Evolutionary conservation across 2,113 vertebrate species (phyloP).

Genomic region (Apteryx owenii): DNA sequence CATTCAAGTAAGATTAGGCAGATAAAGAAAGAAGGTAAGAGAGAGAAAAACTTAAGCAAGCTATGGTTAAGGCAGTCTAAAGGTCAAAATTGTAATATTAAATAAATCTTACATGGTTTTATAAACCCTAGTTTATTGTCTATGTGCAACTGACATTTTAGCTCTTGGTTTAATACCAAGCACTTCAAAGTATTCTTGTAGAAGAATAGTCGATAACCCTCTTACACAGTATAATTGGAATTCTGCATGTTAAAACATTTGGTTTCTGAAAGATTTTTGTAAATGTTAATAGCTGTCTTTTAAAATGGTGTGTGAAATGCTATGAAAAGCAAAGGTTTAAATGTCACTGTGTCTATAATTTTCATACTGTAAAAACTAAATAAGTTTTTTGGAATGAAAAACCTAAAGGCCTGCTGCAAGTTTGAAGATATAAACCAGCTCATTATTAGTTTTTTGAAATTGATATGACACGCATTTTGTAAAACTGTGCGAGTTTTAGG

Average conservation of each 20-base stretch:
- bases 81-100: constrained; percentile 85
- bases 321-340: constrained; percentile 86
- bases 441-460: constrained; percentile 64
- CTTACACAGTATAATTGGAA: constrained; percentile 84
- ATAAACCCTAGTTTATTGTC: constrained; percentile 86
- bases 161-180: constrained; percentile 82
- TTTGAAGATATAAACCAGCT: constrained; percentile 66
- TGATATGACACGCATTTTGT: constrained; percentile 55
- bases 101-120: constrained; percentile 83
- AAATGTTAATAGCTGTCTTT: constrained; percentile 87
- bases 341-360: constrained; percentile 83
- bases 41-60: constrained; percentile 63
- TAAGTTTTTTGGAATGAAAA: constrained; percentile 71
- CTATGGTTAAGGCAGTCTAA: constrained; percentile 72
- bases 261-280: constrained; percentile 84
- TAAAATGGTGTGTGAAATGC: constrained; percentile 83
- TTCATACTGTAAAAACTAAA: constrained; percentile 79
- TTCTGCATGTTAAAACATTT: constrained; percentile 83
- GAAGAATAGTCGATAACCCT: constrained; percentile 81
- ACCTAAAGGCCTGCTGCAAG: constrained; percentile 56
- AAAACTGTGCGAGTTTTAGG: constrained; percentile 57
- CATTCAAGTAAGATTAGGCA: constrained; percentile 65
- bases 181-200: constrained; percentile 83
- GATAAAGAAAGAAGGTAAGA: constrained; percentile 43
- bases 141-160: constrained; percentile 84